Conservation (phyloP, 2,888 invertebrate genomes). For the Himalopsyche kuldschensis region DNA sequence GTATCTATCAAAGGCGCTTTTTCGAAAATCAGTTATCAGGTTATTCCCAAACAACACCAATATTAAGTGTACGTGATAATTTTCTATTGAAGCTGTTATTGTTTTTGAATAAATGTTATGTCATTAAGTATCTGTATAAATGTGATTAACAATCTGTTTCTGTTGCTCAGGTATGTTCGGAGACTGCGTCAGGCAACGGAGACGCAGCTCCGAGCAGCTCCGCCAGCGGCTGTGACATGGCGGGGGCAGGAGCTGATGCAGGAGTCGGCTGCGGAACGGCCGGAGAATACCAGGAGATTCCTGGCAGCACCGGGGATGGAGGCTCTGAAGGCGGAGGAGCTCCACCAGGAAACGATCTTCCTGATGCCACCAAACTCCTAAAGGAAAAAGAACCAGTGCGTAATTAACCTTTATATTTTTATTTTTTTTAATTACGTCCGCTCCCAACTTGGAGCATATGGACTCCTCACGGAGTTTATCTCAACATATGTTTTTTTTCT, state of each 20-base stretch:
- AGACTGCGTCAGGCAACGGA: slow-evolving; percentile 37
- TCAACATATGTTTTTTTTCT: too few relatives aligned
- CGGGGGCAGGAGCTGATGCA: slow-evolving; percentile 8
- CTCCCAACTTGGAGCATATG: too few relatives aligned
- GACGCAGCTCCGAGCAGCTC: slow-evolving; percentile 32
- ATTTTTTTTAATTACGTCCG: too few relatives aligned
- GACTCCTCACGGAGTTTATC: too few relatives aligned
- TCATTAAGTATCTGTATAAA: too few relatives aligned
- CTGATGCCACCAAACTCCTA: slow-evolving; percentile 5
- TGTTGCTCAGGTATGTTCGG: slow-evolving; percentile 36
- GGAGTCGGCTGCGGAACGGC: slow-evolving; percentile 38
- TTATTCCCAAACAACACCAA: too few relatives aligned
- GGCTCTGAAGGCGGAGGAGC: slow-evolving; percentile 15
- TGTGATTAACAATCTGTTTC: neutral
- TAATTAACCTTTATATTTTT: too few relatives aligned
- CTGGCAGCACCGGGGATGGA: slow-evolving; percentile 35
- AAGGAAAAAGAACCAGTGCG: slow-evolving; percentile 41
- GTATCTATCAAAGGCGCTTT: too few relatives aligned
- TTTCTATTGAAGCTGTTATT: too few relatives aligned
- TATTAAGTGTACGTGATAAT: too few relatives aligned
- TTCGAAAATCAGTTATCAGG: too few relatives aligned
- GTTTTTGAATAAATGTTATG: too few relatives aligned
- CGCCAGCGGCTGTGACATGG: slow-evolving; percentile 33
- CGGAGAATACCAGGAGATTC: slow-evolving; percentile 46
- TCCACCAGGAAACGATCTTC: slow-evolving; percentile 8